phyloP scores from a whole-genome alignment of 2,113 vertebrate species.

The Suricata suricatta region DNA sequence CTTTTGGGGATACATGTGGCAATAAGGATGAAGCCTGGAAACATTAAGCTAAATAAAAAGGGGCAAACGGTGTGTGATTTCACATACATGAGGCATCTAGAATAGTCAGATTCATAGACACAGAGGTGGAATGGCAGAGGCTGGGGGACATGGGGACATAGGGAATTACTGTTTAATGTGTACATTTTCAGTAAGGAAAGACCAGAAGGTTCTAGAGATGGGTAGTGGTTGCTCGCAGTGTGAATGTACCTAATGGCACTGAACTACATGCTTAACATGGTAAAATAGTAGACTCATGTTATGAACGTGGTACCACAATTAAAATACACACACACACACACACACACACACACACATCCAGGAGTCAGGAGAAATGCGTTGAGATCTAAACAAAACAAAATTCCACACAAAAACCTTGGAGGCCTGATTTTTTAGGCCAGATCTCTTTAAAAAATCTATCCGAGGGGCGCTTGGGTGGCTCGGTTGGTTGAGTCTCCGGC shows the following conservation, averaged over 20 bases:
- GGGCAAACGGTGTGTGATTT: neutral
- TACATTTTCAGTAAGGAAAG: neutral
- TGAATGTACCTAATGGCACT: neutral
- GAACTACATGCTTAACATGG: neutral
- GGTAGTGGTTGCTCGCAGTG: neutral
- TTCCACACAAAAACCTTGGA: neutral
- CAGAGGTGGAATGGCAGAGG: neutral
- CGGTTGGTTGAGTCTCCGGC: too few relatives aligned
- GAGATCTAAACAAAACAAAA: neutral
- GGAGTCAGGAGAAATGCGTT: neutral
- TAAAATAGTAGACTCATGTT: neutral
- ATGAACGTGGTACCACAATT: neutral
- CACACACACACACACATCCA: neutral
- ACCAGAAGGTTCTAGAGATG: neutral
- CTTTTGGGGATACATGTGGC: neutral
- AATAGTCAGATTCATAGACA: neutral
- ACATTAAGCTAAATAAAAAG: neutral
- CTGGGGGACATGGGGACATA: too few relatives aligned
- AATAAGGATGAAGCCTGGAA: neutral
- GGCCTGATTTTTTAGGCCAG: neutral
- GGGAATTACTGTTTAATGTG: neutral
- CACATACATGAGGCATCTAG: neutral
- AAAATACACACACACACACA: neutral
- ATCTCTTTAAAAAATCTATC: neutral
- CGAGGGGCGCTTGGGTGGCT: too few relatives aligned